These are phyloP conservation scores for Tachuris rubrigastra DNA, from an alignment of 2,113 vertebrate genomes.

Conservation along the genomic window DNA sequence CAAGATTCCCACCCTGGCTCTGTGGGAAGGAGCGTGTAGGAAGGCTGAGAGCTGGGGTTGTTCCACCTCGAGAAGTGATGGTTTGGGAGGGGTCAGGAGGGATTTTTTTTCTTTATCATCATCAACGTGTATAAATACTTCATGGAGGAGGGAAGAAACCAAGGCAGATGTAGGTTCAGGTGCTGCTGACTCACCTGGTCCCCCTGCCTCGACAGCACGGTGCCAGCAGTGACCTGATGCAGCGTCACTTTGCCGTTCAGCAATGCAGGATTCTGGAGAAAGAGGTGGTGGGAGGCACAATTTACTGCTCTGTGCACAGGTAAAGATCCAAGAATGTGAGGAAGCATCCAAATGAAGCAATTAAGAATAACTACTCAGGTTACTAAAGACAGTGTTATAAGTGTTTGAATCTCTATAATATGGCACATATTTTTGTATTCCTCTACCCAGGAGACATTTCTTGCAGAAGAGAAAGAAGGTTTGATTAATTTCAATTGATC, in stretches of 20 bases:
- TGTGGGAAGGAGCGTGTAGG: not conserved
- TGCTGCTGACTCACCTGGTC: slow-evolving; percentile 86
- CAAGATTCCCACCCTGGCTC: not conserved
- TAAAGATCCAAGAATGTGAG: not conserved
- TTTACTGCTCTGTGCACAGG: not conserved
- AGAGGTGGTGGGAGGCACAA: accelerated
- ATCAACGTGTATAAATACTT: not conserved
- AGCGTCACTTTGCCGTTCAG: slow-evolving; percentile 86
- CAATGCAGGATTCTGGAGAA: slow-evolving; percentile 77
- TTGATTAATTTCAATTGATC: not conserved
- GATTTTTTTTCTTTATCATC: not conserved
- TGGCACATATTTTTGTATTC: accelerated
- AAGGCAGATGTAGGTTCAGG: not conserved
- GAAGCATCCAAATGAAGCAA: not conserved
- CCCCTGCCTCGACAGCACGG: slow-evolving; percentile 85
- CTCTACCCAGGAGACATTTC: not conserved
- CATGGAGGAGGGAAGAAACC: not conserved
- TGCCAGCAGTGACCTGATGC: slow-evolving; percentile 87
- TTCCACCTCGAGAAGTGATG: accelerated
- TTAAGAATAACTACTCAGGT: not conserved
- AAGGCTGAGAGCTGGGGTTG: not conserved
- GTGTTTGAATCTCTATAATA: not conserved
- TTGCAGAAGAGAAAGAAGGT: not conserved
- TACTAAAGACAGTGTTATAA: not conserved
- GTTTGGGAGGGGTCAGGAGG: not conserved